phyloP scores from a whole-genome alignment of 2,797 vertebrate genomes.

The Discoglossus pictus region DNA sequence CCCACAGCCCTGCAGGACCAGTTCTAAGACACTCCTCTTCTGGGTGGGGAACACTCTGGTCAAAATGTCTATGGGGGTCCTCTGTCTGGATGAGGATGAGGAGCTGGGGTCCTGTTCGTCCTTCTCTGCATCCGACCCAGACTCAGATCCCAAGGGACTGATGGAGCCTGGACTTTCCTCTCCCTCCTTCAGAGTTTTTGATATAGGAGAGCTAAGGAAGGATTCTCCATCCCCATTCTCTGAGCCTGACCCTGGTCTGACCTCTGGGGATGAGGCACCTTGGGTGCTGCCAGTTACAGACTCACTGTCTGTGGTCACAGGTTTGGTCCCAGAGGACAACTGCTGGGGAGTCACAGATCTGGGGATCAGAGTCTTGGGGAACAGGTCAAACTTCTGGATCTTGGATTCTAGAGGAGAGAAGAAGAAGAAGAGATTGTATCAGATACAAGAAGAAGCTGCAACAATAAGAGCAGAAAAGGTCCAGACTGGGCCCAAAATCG shows the following conservation, averaged over 20 bases:
- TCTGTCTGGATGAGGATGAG: slow-evolving; percentile 82
- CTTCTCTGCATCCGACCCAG: slow-evolving; percentile 89
- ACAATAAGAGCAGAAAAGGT: neutral
- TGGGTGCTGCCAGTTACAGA: slow-evolving; percentile 72
- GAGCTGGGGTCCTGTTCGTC: slow-evolving; percentile 84
- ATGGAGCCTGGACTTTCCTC: slow-evolving; percentile 91
- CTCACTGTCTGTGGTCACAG: slow-evolving; percentile 83
- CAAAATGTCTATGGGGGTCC: slow-evolving; percentile 96
- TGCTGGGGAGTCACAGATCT: slow-evolving; percentile 78
- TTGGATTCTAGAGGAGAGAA: slow-evolving; percentile 76
- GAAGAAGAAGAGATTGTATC: slow-evolving; percentile 5
- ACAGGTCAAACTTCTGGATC: slow-evolving; percentile 93
- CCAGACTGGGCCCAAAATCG: too few species aligned
- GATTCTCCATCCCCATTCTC: slow-evolving; percentile 96
- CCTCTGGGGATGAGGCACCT: slow-evolving; percentile 88
- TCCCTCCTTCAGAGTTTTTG: slow-evolving; percentile 82
- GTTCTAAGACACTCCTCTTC: slow-evolving; percentile 92
- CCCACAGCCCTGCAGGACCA: slow-evolving; percentile 94
- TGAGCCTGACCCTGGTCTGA: slow-evolving; percentile 85
- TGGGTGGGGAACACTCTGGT: slow-evolving; percentile 95
- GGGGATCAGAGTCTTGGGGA: slow-evolving; percentile 83
- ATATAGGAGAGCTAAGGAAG: slow-evolving; percentile 85
- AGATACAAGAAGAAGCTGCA: neutral
- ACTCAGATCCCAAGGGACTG: slow-evolving; percentile 92
- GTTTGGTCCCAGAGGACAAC: slow-evolving; percentile 73